Evolutionary conservation across 2,888 invertebrate genomes (phyloP), one percentile per base, ranked within the genome.

Genomic region (Itoplectis maculator): DNA sequence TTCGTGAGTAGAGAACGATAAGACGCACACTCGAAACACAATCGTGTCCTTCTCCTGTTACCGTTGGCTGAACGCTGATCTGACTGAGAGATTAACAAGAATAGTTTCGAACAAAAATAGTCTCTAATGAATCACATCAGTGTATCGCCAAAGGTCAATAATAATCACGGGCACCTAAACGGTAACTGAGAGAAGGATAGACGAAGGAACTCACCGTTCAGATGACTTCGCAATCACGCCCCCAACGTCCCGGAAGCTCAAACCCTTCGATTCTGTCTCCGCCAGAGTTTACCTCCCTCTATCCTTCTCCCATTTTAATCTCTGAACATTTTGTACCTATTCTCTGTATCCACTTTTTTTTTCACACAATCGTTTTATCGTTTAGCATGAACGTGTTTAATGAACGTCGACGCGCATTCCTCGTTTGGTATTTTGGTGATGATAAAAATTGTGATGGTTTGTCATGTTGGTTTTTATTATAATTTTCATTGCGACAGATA

Each of bases 171-270:
- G 13, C n/a, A 69, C 70, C 79, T 69, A 76, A 87, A 84, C 84
- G 87, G 87, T 88, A 89, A 90, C 88, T 88, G 92, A 92, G 92
- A 92, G 92, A 92, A 92, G 92, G 92, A 92, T 90, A 92, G 92
- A 92, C 91, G 90, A 92, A 92, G 91, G 87, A 90, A 92, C 92
- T 92, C 92, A 92, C 92, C 92, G 86, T 89, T 88, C 80, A 78
- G 88, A 88, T 88, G 90, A 87, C 85, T 84, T 85, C 75, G 82
- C 75, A 86, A 88, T 88, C 83, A 86, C 84, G 66, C 84, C 85
- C 86, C 87, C n/a, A n/a, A 85, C 40, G 87, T 87, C 88, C 88
- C 86, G 83, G 86, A 88, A 88, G 86, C 83, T 86, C 84, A 85
- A 89, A 87, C 86, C 85, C 86, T 89, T 88, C 88, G 86, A 88